Evolutionary conservation across 2,888 invertebrate species (phyloP).

Genomic region (Atrina japonica): DNA sequence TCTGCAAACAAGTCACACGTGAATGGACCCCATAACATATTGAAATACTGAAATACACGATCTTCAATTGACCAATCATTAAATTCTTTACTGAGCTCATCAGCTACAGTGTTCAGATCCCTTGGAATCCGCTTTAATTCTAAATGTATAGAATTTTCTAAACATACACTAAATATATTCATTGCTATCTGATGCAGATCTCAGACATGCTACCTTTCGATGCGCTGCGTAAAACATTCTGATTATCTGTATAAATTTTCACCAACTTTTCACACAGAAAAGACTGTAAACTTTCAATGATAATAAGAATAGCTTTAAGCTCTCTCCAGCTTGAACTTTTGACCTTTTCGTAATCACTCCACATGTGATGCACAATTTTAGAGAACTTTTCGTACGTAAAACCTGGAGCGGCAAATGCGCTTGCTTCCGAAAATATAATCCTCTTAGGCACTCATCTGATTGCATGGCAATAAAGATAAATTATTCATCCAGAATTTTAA

Average conservation of each 20-base stretch:
- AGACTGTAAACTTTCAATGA: background rate
- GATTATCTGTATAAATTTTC: too few relatives aligned
- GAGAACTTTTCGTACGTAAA: too few relatives aligned
- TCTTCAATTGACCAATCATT: too few relatives aligned
- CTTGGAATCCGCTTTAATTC: conserved; percentile 5
- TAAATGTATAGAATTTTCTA: background rate
- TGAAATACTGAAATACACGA: background rate
- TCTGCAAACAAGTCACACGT: conserved; percentile 22
- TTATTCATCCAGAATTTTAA: conserved; percentile 2
- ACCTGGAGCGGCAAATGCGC: background rate
- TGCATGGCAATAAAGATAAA: background rate
- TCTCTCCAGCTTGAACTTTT: conserved; percentile 10
- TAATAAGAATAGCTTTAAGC: too few relatives aligned
- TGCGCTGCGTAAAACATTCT: conserved; percentile 10
- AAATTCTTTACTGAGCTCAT: conserved; percentile 22
- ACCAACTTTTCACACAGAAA: background rate
- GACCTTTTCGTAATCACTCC: background rate
- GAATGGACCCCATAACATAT: too few relatives aligned
- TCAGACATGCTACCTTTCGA: conserved; percentile 14
- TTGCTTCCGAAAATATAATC: conserved; percentile 16
- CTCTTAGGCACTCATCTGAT: background rate
- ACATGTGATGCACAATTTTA: too few relatives aligned
- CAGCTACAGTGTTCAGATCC: too few relatives aligned
- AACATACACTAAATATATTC: conserved; percentile 8
- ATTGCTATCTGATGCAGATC: conserved; percentile 15